These are phyloP conservation scores for Malaclemys terrapin DNA, from an alignment of 2,113 vertebrate genomes.

Conservation along the genomic window DNA sequence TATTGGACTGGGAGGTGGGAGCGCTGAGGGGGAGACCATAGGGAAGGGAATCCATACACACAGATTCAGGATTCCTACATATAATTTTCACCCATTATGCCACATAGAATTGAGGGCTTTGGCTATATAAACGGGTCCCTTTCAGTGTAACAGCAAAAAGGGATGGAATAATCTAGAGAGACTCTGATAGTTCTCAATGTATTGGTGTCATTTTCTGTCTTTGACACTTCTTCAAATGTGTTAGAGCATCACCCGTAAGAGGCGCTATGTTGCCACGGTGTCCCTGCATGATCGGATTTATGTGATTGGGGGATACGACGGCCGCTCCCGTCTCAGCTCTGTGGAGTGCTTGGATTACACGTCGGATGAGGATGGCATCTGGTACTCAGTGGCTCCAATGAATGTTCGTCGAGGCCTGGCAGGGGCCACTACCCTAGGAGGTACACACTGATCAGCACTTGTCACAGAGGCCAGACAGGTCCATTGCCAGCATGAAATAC, in stretches of 20 bases:
- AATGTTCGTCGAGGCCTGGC: slow-evolving; percentile 95
- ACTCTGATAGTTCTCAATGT: accelerated
- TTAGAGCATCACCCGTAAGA: slow-evolving; percentile 95
- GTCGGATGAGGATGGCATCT: slow-evolving; percentile 95
- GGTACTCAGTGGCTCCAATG: slow-evolving; percentile 99
- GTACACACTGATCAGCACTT: slow-evolving; percentile 55
- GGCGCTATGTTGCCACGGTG: slow-evolving; percentile 96
- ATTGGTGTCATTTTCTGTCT: accelerated
- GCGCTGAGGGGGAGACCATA: not conserved
- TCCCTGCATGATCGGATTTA: slow-evolving; percentile 96
- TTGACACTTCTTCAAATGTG: not conserved
- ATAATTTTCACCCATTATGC: not conserved
- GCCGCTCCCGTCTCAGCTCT: slow-evolving; percentile 95
- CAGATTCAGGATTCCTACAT: not conserved
- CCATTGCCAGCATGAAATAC: not conserved
- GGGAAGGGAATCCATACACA: not conserved
- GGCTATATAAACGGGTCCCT: not conserved
- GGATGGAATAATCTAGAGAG: not conserved
- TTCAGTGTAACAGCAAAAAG: not conserved
- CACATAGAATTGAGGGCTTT: not conserved
- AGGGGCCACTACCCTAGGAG: slow-evolving; percentile 95
- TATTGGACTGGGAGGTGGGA: not conserved
- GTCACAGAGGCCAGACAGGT: accelerated
- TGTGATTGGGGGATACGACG: slow-evolving; percentile 97
- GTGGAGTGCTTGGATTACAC: slow-evolving; percentile 98